Evolutionary conservation across 2,888 invertebrate species (phyloP).

Genomic region (Drosophila peninsularis): DNA sequence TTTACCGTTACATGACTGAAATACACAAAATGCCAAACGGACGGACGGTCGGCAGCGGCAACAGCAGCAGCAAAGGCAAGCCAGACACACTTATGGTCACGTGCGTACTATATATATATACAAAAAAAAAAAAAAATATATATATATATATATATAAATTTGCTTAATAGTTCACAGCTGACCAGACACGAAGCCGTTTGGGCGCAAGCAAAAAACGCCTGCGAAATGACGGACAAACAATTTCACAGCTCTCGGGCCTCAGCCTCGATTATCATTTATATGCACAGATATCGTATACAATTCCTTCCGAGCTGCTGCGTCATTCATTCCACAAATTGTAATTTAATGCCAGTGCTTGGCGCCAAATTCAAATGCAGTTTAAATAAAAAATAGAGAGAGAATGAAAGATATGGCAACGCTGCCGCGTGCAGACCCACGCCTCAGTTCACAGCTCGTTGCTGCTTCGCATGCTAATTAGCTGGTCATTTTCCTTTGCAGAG

Average conservation of each 20-base stretch:
- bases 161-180: conserved; percentile 29
- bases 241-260: conserved; percentile 4
- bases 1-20: conserved; percentile 78
- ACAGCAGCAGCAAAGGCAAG: conserved; percentile 13
- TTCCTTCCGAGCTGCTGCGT: background rate
- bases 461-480: conserved; percentile 69
- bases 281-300: conserved; percentile 25
- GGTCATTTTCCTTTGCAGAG: conserved; percentile 14
- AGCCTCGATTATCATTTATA: conserved; percentile 26
- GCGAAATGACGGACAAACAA: conserved; percentile 39
- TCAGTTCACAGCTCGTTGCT: conserved; percentile 24
- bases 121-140: conserved; percentile 9
- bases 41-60: background rate
- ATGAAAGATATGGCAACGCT: conserved; percentile 15
- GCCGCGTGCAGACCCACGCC: conserved; percentile 7
- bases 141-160: background rate
- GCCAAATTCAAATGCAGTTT: conserved; percentile 41
- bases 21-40: conserved; percentile 64
- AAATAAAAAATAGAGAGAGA: background rate
- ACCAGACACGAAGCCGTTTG: conserved; percentile 51
- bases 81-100: conserved; percentile 74
- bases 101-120: conserved; percentile 53
- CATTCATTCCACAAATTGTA: conserved; percentile 31
- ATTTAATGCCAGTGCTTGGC: conserved; percentile 54
- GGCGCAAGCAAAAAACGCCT: conserved; percentile 7